A percentile compares a stretch with the other conserved stretches of the same genome.
phyloP scores from a whole-genome alignment of 2,797 vertebrate species.

The Anisognathus igniventris region DNA sequence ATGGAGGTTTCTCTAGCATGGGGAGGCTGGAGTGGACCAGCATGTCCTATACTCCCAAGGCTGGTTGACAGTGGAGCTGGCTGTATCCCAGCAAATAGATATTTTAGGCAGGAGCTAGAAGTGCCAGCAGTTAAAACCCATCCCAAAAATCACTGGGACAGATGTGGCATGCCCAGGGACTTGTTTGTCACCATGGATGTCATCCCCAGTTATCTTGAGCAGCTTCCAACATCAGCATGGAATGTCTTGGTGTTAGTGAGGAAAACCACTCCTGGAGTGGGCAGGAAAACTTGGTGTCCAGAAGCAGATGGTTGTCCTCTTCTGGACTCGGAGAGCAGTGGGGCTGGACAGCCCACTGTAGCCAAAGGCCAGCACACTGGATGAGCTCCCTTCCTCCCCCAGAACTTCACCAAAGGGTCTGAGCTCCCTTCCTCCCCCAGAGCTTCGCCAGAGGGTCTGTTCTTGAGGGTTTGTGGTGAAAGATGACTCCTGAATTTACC shows the following conservation, averaged over 20 bases:
- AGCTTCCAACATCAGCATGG: neutral
- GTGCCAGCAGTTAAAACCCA: neutral
- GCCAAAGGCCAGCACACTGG: rapidly evolving
- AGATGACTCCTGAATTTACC: neutral
- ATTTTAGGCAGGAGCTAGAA: neutral
- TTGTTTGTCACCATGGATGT: neutral
- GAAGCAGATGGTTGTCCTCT: neutral
- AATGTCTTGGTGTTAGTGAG: neutral
- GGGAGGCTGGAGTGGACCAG: neutral
- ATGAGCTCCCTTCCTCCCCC: neutral
- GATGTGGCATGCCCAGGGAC: neutral
- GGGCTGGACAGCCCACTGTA: neutral
- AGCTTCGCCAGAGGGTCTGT: neutral
- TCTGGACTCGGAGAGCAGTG: neutral
- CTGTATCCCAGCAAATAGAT: neutral
- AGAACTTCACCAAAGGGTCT: too few relatives aligned
- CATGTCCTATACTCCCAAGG: neutral
- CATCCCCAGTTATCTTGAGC: neutral
- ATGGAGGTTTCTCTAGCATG: neutral
- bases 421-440: neutral
- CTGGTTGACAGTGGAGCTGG: neutral
- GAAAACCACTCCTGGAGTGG: neutral
- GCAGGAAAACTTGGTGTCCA: neutral
- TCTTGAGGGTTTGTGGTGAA: neutral
- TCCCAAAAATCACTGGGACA: neutral